Base-by-base conservation (phyloP, 2,797 vertebrate species). In the Hephaestus fuliginosus region DNA sequence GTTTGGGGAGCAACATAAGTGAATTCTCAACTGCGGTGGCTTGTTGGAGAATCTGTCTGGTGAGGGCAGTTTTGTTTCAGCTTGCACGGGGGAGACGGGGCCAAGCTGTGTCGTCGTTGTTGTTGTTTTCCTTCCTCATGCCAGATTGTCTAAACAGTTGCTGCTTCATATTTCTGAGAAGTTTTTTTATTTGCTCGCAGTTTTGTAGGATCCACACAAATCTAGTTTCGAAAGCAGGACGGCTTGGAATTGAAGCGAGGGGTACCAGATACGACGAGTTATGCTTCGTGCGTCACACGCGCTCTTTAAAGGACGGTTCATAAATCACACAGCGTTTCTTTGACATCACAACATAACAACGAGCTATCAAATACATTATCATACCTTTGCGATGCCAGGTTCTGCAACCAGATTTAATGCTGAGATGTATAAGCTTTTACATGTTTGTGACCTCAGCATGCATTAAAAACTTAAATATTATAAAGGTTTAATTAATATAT, bases 131-230 rank as follows among this genome's bases (percentile, higher is more conserved):
- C 5, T 25, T 61, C 48, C 30, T 46, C 28, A 22, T 2, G 22
- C 62, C 74, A 78, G 70, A 78, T 67, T 78, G 67, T 88, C 74
- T 58, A 28, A 85, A 81, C 80, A 78, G 53, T 74, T 74, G 69
- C 74, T 83, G 70, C 44, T 36, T 80, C 74, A 63, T 76, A 63
- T 80, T 82, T 82, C 56, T 0, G 3, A 36, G 15, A 44, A 18
- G 28, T 25, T 25, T 25, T 68, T 51, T 73, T 41, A 64, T 67
- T 71, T 64, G 28, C 43, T 36, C 0, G 1, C 51, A 66, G 51
- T 70, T 64, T 79, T 67, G 69, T 3, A 52, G 12, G 58, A 77
- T 77, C 49, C 22, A 57, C 15, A 15, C 48, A 68, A 76, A 75
- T 76, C 48, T 33, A 43, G n/a, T 41, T 67, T 78, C 0, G 12